Conservation (phyloP, 2,113 vertebrate genomes). For the Notarius lentiginosus region DNA sequence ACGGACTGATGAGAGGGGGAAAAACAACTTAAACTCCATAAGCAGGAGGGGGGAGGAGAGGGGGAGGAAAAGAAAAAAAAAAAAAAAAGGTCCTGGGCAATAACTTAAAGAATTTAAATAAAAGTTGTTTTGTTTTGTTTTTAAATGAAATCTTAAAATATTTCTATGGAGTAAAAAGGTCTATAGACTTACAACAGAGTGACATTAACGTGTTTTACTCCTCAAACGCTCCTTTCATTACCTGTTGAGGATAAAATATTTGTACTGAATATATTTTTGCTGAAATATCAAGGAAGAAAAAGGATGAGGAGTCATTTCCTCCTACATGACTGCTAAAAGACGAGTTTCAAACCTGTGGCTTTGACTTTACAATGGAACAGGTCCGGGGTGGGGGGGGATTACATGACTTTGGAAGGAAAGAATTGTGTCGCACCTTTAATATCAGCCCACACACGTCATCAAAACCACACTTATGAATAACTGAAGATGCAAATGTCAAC, state of each 20-base stretch:
- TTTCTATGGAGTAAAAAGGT: slow-evolving; percentile 69
- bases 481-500: neutral
- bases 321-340: neutral
- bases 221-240: slow-evolving; percentile 80
- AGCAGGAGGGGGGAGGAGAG: neutral
- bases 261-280: slow-evolving; percentile 69
- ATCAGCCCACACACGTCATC: neutral
- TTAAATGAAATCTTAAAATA: neutral
- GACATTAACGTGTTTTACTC: slow-evolving; percentile 81
- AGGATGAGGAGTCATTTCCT: slow-evolving; percentile 22
- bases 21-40: neutral
- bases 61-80: neutral
- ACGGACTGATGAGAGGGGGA: neutral
- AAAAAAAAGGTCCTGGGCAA: slow-evolving; percentile 1
- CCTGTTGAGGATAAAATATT: slow-evolving; percentile 82
- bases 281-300: slow-evolving; percentile 3
- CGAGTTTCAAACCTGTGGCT: neutral
- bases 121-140: too few relatives aligned
- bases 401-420: neutral
- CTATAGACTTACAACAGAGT: slow-evolving; percentile 81
- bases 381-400: neutral
- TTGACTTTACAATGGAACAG: neutral
- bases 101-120: slow-evolving; percentile 5
- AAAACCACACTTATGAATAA: neutral
- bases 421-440: neutral